A percentile compares a stretch with the other conserved stretches of the same genome.
Conservation (phyloP, 2,888 invertebrate species). For the Brenthis ino region DNA sequence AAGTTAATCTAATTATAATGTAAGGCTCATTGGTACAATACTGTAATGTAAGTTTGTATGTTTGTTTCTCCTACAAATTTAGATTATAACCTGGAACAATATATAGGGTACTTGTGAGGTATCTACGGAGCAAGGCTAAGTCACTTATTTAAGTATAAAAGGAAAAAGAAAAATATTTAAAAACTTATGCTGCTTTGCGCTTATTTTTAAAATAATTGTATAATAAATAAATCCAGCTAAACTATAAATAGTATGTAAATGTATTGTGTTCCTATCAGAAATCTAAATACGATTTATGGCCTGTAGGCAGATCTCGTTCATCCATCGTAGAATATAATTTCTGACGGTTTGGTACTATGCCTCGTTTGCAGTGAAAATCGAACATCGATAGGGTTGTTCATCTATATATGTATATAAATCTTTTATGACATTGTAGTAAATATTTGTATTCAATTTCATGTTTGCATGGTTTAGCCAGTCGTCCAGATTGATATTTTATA, state of each 20-base stretch:
- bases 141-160: too few species aligned
- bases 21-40: too few species aligned
- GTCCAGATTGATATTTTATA: constrained; percentile 1
- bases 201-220: too few species aligned
- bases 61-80: too few species aligned
- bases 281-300: constrained; percentile 23
- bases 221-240: too few species aligned
- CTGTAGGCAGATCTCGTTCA: constrained; percentile 12
- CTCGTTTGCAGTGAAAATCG: constrained; percentile 12
- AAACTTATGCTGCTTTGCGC: too few species aligned
- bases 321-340: constrained; percentile 16
- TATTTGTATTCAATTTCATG: constrained; percentile 6
- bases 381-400: constrained; percentile 9
- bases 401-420: background rate
- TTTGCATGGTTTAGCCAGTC: background rate
- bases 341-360: constrained; percentile 14
- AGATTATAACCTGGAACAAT: too few species aligned
- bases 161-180: too few species aligned
- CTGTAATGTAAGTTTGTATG: too few species aligned
- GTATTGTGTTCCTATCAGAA: constrained; percentile 1
- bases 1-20: too few species aligned
- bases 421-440: constrained; percentile 3
- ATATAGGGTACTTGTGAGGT: too few species aligned
- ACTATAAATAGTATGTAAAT: background rate
- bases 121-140: too few species aligned